These are phyloP conservation scores for Mesochorus sp. DNA, from an alignment of 2,888 invertebrate species.

Conservation along the genomic window DNA sequence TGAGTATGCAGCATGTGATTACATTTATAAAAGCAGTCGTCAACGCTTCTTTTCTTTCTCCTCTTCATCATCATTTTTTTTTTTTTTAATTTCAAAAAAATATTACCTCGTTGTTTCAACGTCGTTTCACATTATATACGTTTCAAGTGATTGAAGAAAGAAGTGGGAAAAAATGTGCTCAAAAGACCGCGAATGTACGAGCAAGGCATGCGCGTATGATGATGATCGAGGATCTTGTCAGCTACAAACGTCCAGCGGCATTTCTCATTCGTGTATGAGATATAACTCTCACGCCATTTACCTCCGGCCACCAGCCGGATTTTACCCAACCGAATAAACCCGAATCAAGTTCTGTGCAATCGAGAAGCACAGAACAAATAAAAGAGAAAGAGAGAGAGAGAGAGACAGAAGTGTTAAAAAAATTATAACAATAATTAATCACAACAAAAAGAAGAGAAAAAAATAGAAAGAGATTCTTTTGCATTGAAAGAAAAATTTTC, in stretches of 20 bases:
- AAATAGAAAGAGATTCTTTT: no score
- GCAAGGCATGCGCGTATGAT: slow-evolving; percentile 61
- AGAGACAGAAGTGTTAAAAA: background rate
- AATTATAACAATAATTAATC: no score
- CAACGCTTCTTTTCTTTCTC: slow-evolving; percentile 23
- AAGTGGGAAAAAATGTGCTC: slow-evolving; percentile 33
- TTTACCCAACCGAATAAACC: slow-evolving; percentile 19
- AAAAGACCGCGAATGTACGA: slow-evolving; percentile 63
- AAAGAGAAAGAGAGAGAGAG: no score
- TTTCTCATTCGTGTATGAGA: slow-evolving; percentile 67
- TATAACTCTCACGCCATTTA: slow-evolving; percentile 59
- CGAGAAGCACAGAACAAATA: no score
- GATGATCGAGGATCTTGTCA: slow-evolving; percentile 72
- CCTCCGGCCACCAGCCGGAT: slow-evolving; percentile 48
- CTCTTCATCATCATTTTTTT: slow-evolving; percentile 1
- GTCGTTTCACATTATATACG: background rate
- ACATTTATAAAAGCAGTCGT: slow-evolving; percentile 58
- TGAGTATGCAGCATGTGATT: slow-evolving; percentile 53
- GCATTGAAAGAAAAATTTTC: no score
- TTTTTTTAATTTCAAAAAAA: background rate
- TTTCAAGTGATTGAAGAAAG: slow-evolving; percentile 33
- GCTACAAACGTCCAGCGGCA: slow-evolving; percentile 66
- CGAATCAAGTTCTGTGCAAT: slow-evolving; percentile 26
- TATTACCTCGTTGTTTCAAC: slow-evolving; percentile 23
- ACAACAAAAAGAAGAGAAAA: no score